These are phyloP conservation scores for Deroplatys truncata DNA, from an alignment of 2,888 invertebrate species.

Conservation along the genomic window DNA sequence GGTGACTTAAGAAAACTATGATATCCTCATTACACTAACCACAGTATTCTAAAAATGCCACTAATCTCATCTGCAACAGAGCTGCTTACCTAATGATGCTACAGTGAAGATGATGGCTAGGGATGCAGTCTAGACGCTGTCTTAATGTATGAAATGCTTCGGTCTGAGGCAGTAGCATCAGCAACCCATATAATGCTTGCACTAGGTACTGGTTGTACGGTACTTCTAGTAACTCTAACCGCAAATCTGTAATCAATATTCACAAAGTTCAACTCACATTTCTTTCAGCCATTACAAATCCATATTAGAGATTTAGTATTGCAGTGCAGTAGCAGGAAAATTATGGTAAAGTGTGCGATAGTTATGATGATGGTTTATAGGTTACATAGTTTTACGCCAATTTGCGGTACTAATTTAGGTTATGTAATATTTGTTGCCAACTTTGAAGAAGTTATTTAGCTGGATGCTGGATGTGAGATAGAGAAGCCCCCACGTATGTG, in stretches of 20 bases:
- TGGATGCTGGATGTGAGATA: too few species aligned
- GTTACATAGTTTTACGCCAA: too few species aligned
- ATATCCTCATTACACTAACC: too few species aligned
- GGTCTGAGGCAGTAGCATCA: slow-evolving; percentile 97
- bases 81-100: slow-evolving; percentile 42
- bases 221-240: slow-evolving; percentile 83
- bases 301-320: not conserved
- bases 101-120: slow-evolving; percentile 56
- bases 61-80: too few species aligned
- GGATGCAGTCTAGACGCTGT: slow-evolving; percentile 76
- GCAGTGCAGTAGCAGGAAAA: not conserved
- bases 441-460: too few species aligned
- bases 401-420: too few species aligned
- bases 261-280: not conserved
- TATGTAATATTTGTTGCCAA: too few species aligned
- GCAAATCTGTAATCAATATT: slow-evolving; percentile 63
- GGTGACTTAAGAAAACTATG: too few species aligned
- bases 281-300: not conserved
- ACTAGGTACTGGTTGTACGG: slow-evolving; percentile 74
- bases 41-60: too few species aligned
- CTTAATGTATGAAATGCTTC: slow-evolving; percentile 89
- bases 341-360: too few species aligned
- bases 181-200: slow-evolving; percentile 86
- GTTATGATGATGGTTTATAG: too few species aligned
- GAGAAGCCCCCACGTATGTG: too few species aligned